Conservation (phyloP, 2,888 invertebrate species). For the Pseudeuparius sepicola region DNA sequence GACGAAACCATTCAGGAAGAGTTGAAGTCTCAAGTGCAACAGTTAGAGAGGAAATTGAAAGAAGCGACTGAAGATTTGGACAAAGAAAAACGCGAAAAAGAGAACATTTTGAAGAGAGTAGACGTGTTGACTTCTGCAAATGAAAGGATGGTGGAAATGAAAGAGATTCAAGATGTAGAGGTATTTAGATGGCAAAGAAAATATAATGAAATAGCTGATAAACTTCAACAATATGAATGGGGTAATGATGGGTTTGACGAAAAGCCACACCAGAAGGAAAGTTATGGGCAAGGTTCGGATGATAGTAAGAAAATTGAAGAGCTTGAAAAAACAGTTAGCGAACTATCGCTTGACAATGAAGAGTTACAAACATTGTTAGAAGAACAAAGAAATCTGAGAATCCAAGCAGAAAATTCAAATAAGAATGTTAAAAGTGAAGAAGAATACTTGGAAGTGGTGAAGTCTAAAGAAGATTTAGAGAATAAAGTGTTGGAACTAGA, state of each 20-base stretch:
- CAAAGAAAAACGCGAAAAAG: conserved; percentile 57
- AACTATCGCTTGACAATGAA: conserved; percentile 51
- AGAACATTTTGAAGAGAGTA: conserved; percentile 55
- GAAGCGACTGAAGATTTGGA: conserved; percentile 49
- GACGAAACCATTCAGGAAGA: conserved; percentile 75
- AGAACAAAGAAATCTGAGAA: conserved; percentile 39
- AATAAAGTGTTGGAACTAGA: no score
- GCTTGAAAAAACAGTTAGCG: conserved; percentile 45
- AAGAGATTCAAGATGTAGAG: conserved; percentile 71
- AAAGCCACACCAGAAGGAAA: not conserved
- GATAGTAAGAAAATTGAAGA: conserved; percentile 38
- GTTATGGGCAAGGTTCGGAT: not conserved
- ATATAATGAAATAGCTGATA: conserved; percentile 58
- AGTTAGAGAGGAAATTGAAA: conserved; percentile 54
- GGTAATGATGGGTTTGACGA: conserved; percentile 30
- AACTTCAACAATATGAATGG: conserved; percentile 51
- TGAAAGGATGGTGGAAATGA: conserved; percentile 67
- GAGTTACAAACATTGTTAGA: conserved; percentile 49
- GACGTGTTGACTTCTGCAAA: conserved; percentile 66
- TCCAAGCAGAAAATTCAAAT: conserved; percentile 31
- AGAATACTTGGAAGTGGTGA: no score
- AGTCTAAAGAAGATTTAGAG: not conserved
- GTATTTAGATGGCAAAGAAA: conserved; percentile 62
- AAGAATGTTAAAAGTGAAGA: conserved; percentile 16
- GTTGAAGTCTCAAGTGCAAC: conserved; percentile 55